Evolutionary conservation across 2,888 invertebrate genomes (phyloP).

Genomic region (Gerris lacustris): DNA sequence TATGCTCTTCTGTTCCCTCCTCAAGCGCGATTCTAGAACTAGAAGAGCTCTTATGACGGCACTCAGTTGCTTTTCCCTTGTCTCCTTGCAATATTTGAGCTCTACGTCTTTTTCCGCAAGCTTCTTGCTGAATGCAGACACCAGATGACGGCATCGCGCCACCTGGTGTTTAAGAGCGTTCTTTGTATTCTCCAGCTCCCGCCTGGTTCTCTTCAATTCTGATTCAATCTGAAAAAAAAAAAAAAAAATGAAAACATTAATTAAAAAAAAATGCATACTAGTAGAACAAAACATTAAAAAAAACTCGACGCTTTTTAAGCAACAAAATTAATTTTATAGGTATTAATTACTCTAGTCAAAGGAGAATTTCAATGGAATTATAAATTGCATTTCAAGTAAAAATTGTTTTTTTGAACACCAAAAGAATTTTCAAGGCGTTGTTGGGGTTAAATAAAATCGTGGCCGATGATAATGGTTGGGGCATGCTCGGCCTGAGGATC

Average conservation of each 20-base stretch:
- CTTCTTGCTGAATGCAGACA: conserved; percentile 49
- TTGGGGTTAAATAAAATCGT: not conserved
- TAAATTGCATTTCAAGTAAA: not conserved
- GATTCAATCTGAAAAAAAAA: conserved; percentile 27
- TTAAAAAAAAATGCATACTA: too few relatives aligned
- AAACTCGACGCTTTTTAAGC: not conserved
- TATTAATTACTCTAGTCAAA: not conserved
- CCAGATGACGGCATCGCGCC: conserved; percentile 53
- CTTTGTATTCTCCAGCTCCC: conserved; percentile 54
- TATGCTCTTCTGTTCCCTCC: conserved; percentile 60
- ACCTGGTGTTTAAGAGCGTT: conserved; percentile 52
- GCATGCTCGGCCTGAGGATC: not conserved
- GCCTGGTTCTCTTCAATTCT: conserved; percentile 23
- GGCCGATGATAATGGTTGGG: not conserved
- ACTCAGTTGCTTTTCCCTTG: conserved; percentile 58
- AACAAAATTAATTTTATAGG: not conserved
- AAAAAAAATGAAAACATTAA: not conserved
- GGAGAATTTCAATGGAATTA: too few relatives aligned
- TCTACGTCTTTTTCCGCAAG: conserved; percentile 49
- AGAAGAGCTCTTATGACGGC: conserved; percentile 56
- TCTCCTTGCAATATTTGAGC: conserved; percentile 47
- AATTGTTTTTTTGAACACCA: not conserved
- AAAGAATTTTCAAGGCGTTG: not conserved
- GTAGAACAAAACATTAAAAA: not conserved
- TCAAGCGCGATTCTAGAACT: conserved; percentile 56